A percentile compares a stretch with the other conserved stretches of the same genome.
Evolutionary conservation across 2,113 vertebrate species (phyloP).

Genomic region (Carassius carassius): DNA sequence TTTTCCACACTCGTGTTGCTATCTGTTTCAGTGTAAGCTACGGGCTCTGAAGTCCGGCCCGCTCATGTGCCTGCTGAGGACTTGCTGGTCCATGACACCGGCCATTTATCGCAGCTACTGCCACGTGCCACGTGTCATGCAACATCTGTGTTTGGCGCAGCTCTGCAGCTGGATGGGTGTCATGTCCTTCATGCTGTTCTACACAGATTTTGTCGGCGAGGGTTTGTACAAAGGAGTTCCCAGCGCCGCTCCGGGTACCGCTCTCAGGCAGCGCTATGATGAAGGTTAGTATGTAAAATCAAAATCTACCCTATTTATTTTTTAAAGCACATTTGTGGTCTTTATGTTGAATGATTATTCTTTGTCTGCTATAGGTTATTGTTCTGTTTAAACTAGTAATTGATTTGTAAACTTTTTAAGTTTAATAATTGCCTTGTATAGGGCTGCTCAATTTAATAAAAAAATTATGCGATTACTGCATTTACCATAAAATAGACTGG

Average conservation of each 20-base stretch:
- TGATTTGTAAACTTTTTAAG: no score
- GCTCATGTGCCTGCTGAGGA: conserved; percentile 73
- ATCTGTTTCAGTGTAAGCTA: conserved; percentile 68
- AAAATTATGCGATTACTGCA: not conserved
- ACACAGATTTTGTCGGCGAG: conserved; percentile 82
- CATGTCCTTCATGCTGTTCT: conserved; percentile 83
- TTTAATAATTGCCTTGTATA: not conserved
- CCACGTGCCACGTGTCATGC: conserved; percentile 75
- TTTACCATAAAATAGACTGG: not conserved
- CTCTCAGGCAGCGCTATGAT: conserved; percentile 72
- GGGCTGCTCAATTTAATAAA: no score
- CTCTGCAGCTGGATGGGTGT: conserved; percentile 83
- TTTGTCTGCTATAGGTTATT: not conserved
- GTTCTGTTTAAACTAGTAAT: not conserved
- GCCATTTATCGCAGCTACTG: conserved; percentile 80
- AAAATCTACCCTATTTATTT: not conserved
- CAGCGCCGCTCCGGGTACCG: conserved; percentile 72
- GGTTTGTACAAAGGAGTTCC: conserved; percentile 78
- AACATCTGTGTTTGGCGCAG: conserved; percentile 77
- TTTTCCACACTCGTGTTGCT: conserved; percentile 67
- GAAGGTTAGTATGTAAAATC: conserved; percentile 72
- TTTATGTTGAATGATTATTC: not conserved
- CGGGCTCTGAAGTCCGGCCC: conserved; percentile 66
- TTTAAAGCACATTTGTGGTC: not conserved
- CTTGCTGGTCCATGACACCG: conserved; percentile 76